These are phyloP conservation scores for Pammene aurita DNA, from an alignment of 2,888 invertebrate genomes.

Conservation along the genomic window DNA sequence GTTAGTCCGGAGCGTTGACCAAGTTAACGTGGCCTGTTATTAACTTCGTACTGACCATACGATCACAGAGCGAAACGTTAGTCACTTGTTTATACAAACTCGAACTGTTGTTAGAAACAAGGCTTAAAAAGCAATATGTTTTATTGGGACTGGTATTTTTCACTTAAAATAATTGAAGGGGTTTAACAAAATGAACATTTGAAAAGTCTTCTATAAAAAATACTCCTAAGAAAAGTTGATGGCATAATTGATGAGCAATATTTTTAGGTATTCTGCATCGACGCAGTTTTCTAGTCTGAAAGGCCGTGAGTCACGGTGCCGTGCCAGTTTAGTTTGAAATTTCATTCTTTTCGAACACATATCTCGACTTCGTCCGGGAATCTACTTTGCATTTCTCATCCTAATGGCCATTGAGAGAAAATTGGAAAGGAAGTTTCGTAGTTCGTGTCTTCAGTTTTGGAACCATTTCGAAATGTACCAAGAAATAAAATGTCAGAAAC, in stretches of 20 bases:
- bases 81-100: constrained; percentile 15
- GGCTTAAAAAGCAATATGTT: background rate
- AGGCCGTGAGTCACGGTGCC: constrained; percentile 57
- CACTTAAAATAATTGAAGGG: too few relatives aligned
- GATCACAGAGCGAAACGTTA: constrained; percentile 24
- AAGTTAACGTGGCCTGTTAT: constrained; percentile 38
- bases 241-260: constrained; percentile 46
- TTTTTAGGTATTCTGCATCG: constrained; percentile 56
- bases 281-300: constrained; percentile 56
- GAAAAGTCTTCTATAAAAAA: background rate
- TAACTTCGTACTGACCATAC: constrained; percentile 30
- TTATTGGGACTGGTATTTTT: too few relatives aligned
- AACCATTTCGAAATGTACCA: constrained; percentile 60
- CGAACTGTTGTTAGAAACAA: background rate
- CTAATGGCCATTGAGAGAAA: constrained; percentile 83
- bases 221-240: background rate
- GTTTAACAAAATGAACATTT: background rate
- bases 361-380: constrained; percentile 78
- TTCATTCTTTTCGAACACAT: constrained; percentile 80
- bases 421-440: constrained; percentile 81
- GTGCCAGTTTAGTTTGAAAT: constrained; percentile 74
- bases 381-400: constrained; percentile 83
- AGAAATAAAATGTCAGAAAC: constrained; percentile 58
- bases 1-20: constrained; percentile 43
- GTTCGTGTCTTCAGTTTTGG: constrained; percentile 67